Percentiles rank a stretch among this genome's conserved stretches.
phyloP scores from a whole-genome alignment of 2,888 invertebrate species.

The Erannis defoliaria region DNA sequence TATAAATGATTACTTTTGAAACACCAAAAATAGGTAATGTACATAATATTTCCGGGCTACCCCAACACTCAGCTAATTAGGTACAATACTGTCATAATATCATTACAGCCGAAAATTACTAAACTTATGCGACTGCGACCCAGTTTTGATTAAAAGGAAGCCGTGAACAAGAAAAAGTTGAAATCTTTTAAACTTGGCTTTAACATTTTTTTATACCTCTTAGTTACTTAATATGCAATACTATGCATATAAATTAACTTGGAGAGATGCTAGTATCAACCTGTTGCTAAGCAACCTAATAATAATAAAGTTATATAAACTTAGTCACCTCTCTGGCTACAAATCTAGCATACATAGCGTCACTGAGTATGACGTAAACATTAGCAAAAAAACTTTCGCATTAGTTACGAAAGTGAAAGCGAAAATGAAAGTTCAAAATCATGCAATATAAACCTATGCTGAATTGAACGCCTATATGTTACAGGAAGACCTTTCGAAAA shows the following conservation, averaged over 20 bases:
- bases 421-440: conserved; percentile 51
- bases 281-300: conserved; percentile 30
- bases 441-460: conserved; percentile 45
- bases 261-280: neutral
- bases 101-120: neutral
- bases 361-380: conserved; percentile 48
- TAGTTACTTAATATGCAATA: neutral
- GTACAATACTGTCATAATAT: neutral
- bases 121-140: neutral
- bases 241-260: neutral
- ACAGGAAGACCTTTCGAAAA: conserved; percentile 33
- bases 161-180: neutral
- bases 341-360: conserved; percentile 46
- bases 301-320: conserved; percentile 29
- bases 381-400: conserved; percentile 50
- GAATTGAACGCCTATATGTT: conserved; percentile 43
- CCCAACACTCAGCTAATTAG: too few relatives aligned
- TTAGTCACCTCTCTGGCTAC: conserved; percentile 30
- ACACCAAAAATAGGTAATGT: too few relatives aligned
- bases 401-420: conserved; percentile 51
- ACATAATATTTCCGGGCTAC: too few relatives aligned
- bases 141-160: neutral
- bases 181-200: neutral
- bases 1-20: too few relatives aligned
- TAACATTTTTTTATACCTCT: neutral